These are phyloP conservation scores for Falco novaeseelandiae DNA, from an alignment of 2,797 vertebrate species.

Conservation along the genomic window DNA sequence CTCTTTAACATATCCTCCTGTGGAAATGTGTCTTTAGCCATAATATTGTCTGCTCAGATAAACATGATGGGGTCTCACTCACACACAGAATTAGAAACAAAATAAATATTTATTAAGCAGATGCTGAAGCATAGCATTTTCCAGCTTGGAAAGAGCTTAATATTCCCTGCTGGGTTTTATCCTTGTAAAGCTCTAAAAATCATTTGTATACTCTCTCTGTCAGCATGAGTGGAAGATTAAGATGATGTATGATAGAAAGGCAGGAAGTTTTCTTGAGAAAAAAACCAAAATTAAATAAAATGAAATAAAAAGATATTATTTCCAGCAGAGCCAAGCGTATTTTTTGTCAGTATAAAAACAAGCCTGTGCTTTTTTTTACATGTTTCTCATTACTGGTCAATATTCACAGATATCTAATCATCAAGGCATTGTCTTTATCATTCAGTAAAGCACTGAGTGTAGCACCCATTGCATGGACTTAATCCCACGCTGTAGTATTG, in stretches of 20 bases:
- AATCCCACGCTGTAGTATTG: not conserved
- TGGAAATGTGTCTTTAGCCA: conserved; percentile 3
- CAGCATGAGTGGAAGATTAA: conserved; percentile 31
- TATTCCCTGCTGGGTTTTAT: conserved; percentile 31
- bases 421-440: not conserved
- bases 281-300: not conserved
- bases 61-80: not conserved
- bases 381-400: not conserved
- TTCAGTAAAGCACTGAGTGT: not conserved
- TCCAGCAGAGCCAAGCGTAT: not conserved
- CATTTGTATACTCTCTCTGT: conserved; percentile 36
- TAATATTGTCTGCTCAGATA: conserved; percentile 19
- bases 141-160: conserved; percentile 17
- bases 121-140: conserved; percentile 17
- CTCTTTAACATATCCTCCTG: not conserved
- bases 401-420: not conserved
- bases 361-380: not conserved
- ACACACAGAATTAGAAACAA: conserved; percentile 30
- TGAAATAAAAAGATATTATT: not conserved
- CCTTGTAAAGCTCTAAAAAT: conserved; percentile 22
- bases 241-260: not conserved
- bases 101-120: conserved; percentile 58
- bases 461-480: not conserved
- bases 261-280: not conserved
- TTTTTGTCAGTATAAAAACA: not conserved